These are phyloP conservation scores for Adelphocoris suturalis DNA, from an alignment of 2,888 invertebrate genomes.

Conservation along the genomic window DNA sequence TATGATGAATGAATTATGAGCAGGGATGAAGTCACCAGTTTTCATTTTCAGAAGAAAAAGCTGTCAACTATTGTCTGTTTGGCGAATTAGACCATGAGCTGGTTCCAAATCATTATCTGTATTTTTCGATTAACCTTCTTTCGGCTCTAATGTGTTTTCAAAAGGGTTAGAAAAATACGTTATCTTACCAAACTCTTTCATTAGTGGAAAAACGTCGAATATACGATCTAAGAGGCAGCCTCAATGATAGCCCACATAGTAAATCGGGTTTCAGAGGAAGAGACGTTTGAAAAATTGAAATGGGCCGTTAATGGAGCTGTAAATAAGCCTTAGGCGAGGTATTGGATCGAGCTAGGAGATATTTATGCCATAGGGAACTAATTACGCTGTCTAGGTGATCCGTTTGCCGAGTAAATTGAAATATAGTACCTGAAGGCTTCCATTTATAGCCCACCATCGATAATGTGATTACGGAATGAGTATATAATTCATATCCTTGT, in stretches of 20 bases:
- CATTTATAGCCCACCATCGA: not conserved
- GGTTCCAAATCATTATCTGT: no score
- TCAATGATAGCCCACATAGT: not conserved
- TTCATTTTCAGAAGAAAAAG: no score
- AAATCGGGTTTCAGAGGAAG: slow-evolving; percentile 6
- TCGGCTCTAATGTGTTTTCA: no score
- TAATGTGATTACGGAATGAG: not conserved
- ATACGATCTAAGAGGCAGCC: slow-evolving; percentile 7
- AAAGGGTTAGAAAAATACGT: no score
- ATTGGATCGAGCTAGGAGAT: slow-evolving; percentile 25
- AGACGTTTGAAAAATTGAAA: slow-evolving; percentile 32
- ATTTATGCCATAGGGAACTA: slow-evolving; percentile 22
- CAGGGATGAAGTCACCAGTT: no score
- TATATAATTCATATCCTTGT: not conserved
- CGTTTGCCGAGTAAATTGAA: slow-evolving; percentile 17
- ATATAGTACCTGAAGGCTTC: not conserved
- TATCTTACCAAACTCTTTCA: not conserved
- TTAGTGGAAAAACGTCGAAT: not conserved
- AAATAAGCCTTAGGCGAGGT: slow-evolving; percentile 26
- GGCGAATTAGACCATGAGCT: no score
- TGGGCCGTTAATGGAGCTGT: slow-evolving; percentile 36
- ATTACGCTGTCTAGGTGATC: slow-evolving; percentile 36
- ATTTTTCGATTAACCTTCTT: no score
- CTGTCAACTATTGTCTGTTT: no score
- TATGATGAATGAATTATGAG: no score